Conservation (phyloP, 2,888 invertebrate species). For the Scaptomyza polygonia region DNA sequence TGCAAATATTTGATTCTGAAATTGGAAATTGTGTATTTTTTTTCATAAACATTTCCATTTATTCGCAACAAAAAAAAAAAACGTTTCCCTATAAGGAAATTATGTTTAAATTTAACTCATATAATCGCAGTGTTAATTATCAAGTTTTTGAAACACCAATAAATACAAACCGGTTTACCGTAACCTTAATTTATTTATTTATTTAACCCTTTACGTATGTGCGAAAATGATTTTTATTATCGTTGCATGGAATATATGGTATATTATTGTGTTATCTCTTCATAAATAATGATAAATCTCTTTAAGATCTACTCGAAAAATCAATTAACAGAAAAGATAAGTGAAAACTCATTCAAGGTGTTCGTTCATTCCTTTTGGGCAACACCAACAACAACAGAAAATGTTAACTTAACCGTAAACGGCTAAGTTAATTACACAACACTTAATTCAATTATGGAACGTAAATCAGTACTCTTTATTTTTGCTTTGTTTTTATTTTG, state of each 20-base stretch:
- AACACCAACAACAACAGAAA: conserved; percentile 20
- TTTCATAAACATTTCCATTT: no score
- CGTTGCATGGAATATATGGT: background rate
- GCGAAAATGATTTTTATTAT: background rate
- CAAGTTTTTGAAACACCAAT: background rate
- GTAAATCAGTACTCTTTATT: conserved; percentile 53
- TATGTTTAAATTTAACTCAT: background rate
- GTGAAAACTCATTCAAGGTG: background rate
- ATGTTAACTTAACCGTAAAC: conserved; percentile 36
- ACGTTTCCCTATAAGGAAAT: background rate
- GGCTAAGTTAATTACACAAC: conserved; percentile 35
- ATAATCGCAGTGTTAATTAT: background rate
- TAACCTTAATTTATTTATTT: background rate
- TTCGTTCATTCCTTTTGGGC: background rate
- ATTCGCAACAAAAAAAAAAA: background rate
- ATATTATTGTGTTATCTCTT: background rate
- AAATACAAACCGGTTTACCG: conserved; percentile 4
- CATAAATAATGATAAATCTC: background rate
- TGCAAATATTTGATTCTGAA: background rate
- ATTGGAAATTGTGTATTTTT: background rate
- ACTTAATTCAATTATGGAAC: conserved; percentile 26
- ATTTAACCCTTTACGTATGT: background rate
- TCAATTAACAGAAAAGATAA: background rate
- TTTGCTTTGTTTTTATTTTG: conserved; percentile 28
- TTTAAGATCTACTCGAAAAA: background rate